Percentiles rank a stretch among this genome's conserved stretches.
These are phyloP conservation scores for Colostygia pectinataria DNA, from an alignment of 2,888 invertebrate species.

Conservation along the genomic window DNA sequence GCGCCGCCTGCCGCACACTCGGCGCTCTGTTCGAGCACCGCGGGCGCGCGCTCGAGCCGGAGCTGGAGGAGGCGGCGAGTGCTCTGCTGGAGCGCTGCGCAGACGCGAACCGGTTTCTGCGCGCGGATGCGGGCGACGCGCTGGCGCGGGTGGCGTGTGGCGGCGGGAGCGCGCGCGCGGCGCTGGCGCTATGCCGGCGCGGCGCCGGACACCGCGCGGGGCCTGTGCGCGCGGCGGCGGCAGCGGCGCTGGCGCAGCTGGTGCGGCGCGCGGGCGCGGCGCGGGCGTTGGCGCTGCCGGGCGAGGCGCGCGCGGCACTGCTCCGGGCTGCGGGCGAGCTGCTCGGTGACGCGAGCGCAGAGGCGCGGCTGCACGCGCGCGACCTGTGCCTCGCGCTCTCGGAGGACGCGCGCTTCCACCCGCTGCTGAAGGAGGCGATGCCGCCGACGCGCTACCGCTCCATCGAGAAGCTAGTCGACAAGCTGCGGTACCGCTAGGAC, in stretches of 20 bases:
- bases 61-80: conserved; percentile 92
- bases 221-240: conserved; percentile 92
- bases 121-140: conserved; percentile 93
- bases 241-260: conserved; percentile 88
- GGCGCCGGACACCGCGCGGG: conserved; percentile 93
- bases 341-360: conserved; percentile 92
- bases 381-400: conserved; percentile 89
- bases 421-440: conserved; percentile 90
- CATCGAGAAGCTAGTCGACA: conserved; percentile 90
- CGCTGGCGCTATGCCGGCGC: conserved; percentile 85
- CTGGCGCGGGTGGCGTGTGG: conserved; percentile 92
- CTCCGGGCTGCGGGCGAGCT: conserved; percentile 92
- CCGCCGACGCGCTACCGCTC: conserved; percentile 90
- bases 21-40: conserved; percentile 89
- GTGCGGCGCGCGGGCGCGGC: conserved; percentile 89
- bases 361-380: conserved; percentile 90
- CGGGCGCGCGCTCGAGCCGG: conserved; percentile 84
- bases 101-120: conserved; percentile 96
- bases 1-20: conserved; percentile 92
- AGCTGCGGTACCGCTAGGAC: conserved; percentile 66
- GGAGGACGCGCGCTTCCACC: conserved; percentile 89
- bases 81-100: conserved; percentile 94
- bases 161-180: conserved; percentile 86
- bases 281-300: conserved; percentile 86
- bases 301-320: conserved; percentile 91